Evolutionary conservation across 2,797 vertebrate genomes (phyloP).

Genomic region (Pseudochaenichthys georgianus): DNA sequence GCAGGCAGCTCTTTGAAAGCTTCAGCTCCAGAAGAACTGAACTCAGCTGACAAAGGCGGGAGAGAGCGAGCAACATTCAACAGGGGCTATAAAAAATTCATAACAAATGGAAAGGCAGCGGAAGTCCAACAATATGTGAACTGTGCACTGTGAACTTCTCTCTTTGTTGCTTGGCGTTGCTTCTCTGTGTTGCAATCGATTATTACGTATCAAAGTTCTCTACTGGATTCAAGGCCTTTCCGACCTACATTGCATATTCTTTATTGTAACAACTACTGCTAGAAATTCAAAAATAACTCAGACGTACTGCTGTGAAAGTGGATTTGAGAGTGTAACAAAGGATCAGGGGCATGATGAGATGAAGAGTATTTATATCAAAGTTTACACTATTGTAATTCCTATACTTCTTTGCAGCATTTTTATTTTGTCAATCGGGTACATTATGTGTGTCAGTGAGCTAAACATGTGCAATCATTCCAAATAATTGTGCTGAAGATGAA

Average conservation of each 20-base stretch:
- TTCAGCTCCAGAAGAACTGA: slow-evolving; percentile 43
- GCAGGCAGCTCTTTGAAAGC: slow-evolving; percentile 61
- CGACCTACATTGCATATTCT: slow-evolving; percentile 19
- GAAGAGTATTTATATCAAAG: not conserved
- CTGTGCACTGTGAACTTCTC: slow-evolving; percentile 57
- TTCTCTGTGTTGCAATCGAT: slow-evolving; percentile 26
- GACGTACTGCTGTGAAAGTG: not conserved
- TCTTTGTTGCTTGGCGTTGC: slow-evolving; percentile 28
- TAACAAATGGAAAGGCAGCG: slow-evolving; percentile 54
- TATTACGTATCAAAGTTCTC: slow-evolving; percentile 35
- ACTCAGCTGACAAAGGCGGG: slow-evolving; percentile 57
- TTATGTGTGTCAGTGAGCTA: slow-evolving; percentile 5
- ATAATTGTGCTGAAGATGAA: slow-evolving; percentile 26
- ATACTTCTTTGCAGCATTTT: not conserved
- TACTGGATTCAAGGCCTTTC: slow-evolving; percentile 19
- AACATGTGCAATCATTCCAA: slow-evolving; percentile 15
- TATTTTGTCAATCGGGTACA: slow-evolving; percentile 11
- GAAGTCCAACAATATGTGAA: slow-evolving; percentile 51
- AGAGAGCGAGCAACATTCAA: slow-evolving; percentile 60
- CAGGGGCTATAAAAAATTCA: slow-evolving; percentile 73
- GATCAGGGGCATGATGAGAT: not conserved
- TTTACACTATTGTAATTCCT: not conserved
- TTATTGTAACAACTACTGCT: slow-evolving; percentile 14
- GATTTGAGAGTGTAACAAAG: slow-evolving; percentile 2
- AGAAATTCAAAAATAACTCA: slow-evolving; percentile 22